Conservation (phyloP, 2,113 vertebrate genomes). For the Tautogolabrus adspersus region DNA sequence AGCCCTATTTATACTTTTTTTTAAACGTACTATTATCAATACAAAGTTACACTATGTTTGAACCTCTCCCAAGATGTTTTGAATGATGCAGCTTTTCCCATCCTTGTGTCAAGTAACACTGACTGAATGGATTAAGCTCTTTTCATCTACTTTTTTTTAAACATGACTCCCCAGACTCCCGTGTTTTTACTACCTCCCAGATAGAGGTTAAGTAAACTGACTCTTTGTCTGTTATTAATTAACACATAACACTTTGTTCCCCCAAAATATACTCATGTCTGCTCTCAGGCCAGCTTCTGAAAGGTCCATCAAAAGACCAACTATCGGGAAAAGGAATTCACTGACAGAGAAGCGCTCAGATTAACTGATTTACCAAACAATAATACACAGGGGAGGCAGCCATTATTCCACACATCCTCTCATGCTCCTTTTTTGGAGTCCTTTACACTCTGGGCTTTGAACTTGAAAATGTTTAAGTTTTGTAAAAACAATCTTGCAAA, state of each 20-base stretch:
- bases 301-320: constrained; percentile 27
- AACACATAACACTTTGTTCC: constrained; percentile 28
- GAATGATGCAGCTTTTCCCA: constrained; percentile 1
- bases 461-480: constrained; percentile 45
- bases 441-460: constrained; percentile 58
- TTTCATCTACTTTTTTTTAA: background rate
- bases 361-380: constrained; percentile 48
- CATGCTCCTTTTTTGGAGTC: constrained; percentile 33
- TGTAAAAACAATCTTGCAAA: constrained; percentile 45
- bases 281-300: constrained; percentile 39
- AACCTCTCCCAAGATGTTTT: background rate
- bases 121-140: background rate
- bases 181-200: constrained; percentile 27
- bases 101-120: background rate
- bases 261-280: constrained; percentile 35
- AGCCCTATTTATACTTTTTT: no score
- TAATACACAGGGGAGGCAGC: constrained; percentile 71
- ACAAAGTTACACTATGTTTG: background rate
- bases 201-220: constrained; percentile 56
- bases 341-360: constrained; percentile 37
- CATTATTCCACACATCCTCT: constrained; percentile 72
- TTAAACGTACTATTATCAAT: no score
- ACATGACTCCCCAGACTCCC: background rate
- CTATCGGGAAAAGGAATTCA: constrained; percentile 61
- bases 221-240: constrained; percentile 39